Evolutionary conservation across 2,113 vertebrate species (phyloP).

Genomic region (Amblyornis subalaris): DNA sequence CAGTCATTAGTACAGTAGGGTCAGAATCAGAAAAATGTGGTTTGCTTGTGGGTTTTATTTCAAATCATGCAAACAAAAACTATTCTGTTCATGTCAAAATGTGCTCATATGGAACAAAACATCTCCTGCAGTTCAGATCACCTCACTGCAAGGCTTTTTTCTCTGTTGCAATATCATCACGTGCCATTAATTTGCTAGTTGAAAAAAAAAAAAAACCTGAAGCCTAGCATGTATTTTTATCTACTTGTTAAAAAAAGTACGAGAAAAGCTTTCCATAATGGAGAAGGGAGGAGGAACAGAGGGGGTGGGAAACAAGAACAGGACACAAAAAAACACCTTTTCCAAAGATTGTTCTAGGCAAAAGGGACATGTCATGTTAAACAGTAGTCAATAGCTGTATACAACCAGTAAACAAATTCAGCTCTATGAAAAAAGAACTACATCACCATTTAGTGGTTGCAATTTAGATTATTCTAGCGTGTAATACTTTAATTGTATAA

Average conservation of each 20-base stretch:
- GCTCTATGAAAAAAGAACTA: conserved; percentile 78
- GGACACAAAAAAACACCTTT: conserved; percentile 41
- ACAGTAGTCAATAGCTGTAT: conserved; percentile 83
- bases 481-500: conserved; percentile 95
- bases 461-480: conserved; percentile 96
- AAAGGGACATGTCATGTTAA: conserved; percentile 82
- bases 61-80: neutral
- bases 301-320: conserved; percentile 45
- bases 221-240: conserved; percentile 15
- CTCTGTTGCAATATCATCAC: conserved; percentile 5
- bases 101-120: neutral
- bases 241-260: conserved; percentile 41
- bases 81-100: neutral
- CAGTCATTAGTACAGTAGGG: neutral
- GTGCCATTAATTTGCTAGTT: conserved; percentile 19
- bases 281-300: conserved; percentile 15
- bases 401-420: conserved; percentile 91
- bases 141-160: neutral
- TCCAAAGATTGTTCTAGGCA: conserved; percentile 46
- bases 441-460: conserved; percentile 83
- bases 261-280: conserved; percentile 45
- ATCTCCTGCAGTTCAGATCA: conserved; percentile 27
- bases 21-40: neutral
- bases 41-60: neutral
- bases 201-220: neutral